phyloP scores from a whole-genome alignment of 2,113 vertebrate genomes.

The Psephotus haematonotus region DNA sequence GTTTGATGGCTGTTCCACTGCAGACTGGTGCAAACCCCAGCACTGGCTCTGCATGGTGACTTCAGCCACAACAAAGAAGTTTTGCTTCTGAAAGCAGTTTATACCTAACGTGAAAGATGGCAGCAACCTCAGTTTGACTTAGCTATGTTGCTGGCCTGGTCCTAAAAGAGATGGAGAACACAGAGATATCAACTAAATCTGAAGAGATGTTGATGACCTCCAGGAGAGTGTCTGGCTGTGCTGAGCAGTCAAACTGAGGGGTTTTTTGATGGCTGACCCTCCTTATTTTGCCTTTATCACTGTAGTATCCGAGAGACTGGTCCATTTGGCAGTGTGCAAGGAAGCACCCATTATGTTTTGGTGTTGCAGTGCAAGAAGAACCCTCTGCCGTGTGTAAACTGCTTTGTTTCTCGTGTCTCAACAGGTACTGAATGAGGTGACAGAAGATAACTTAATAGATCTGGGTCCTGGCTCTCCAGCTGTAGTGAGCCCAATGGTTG shows the following conservation, averaged over 20 bases:
- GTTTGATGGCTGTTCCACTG: not conserved
- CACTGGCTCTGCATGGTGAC: not conserved
- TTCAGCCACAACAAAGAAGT: not conserved
- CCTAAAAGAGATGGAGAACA: not conserved
- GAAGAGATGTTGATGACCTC: not conserved
- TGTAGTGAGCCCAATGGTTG: conserved; percentile 91
- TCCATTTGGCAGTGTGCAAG: not conserved
- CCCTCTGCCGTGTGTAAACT: not conserved
- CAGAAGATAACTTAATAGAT: conserved; percentile 97
- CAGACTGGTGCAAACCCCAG: not conserved
- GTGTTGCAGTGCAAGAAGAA: not conserved
- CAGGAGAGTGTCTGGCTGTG: not conserved
- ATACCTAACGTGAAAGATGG: not conserved
- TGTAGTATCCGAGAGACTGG: not conserved
- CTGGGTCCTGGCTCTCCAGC: conserved; percentile 95
- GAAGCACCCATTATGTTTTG: not conserved
- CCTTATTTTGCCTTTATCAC: not conserved
- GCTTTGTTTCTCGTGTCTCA: not conserved
- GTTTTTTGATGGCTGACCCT: not conserved
- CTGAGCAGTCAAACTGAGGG: not conserved
- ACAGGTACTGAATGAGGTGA: conserved; percentile 93
- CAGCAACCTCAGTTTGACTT: not conserved
- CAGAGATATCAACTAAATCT: not conserved
- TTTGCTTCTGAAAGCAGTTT: not conserved
- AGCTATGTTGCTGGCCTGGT: not conserved